Evolutionary conservation across 2,797 vertebrate species (phyloP).

Genomic region (Helostoma temminkii): DNA sequence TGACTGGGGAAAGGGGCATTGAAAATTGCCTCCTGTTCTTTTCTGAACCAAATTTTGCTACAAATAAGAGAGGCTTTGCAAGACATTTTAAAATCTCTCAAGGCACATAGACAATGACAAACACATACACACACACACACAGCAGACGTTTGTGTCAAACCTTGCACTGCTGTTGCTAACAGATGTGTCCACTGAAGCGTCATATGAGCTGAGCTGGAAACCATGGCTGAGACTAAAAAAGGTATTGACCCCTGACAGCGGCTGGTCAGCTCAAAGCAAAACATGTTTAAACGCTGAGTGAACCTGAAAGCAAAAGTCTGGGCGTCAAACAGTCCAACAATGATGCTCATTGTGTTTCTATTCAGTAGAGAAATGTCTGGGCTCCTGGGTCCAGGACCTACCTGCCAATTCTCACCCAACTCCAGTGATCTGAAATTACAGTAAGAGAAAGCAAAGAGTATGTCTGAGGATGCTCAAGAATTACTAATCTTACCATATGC

Average conservation of each 20-base stretch:
- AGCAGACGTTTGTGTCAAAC: conserved; percentile 45
- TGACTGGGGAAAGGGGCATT: conserved; percentile 30
- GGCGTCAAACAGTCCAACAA: conserved; percentile 27
- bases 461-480: conserved; percentile 23
- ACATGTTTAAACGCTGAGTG: conserved; percentile 63
- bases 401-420: conserved; percentile 35
- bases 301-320: conserved; percentile 57
- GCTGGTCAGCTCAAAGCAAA: conserved; percentile 62
- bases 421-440: conserved; percentile 42
- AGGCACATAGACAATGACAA: conserved; percentile 11
- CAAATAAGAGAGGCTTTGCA: conserved; percentile 2
- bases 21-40: conserved; percentile 46
- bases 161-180: conserved; percentile 26
- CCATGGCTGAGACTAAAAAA: conserved; percentile 59
- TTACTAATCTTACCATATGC: conserved; percentile 14
- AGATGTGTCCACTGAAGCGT: conserved; percentile 66
- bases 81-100: conserved; percentile 16
- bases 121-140: conserved; percentile 25
- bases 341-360: conserved; percentile 30
- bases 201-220: conserved; percentile 57
- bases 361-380: conserved; percentile 20
- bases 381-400: conserved; percentile 7
- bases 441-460: conserved; percentile 23
- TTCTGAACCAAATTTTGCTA: conserved; percentile 23
- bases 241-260: conserved; percentile 64